These are phyloP conservation scores for Mya arenaria DNA, from an alignment of 1,140 invertebrate species.

Conservation along the genomic window DNA sequence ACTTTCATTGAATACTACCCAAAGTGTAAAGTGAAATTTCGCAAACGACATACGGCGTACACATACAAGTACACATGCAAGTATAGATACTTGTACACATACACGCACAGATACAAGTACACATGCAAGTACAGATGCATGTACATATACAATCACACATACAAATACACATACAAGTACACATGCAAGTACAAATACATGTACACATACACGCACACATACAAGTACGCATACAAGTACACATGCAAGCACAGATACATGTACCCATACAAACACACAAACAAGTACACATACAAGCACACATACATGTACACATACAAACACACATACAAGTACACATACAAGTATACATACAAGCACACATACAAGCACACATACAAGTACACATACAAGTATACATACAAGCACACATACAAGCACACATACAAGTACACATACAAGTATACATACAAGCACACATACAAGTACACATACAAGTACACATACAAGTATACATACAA, in stretches of 20 bases:
- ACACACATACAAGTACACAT: constrained; percentile 16
- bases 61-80: too few relatives aligned
- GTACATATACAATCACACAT: constrained; percentile 9
- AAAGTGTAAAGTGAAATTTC: too few relatives aligned
- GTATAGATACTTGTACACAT: too few relatives aligned
- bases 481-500: constrained; percentile 19
- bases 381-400: constrained; percentile 27
- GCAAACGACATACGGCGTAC: too few relatives aligned
- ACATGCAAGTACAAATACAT: constrained; percentile 31
- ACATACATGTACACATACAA: constrained; percentile 16
- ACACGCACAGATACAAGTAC: too few relatives aligned
- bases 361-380: constrained; percentile 20
- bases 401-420: constrained; percentile 17
- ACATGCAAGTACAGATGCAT: constrained; percentile 28
- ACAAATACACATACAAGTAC: constrained; percentile 22
- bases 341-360: not conserved
- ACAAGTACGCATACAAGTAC: not conserved
- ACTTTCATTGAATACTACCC: too few relatives aligned
- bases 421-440: constrained; percentile 30
- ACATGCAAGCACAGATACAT: constrained; percentile 6
- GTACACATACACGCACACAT: constrained; percentile 25
- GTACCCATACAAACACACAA: constrained; percentile 3
- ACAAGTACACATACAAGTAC: constrained; percentile 6
- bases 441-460: constrained; percentile 16
- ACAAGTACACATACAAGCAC: constrained; percentile 10